These are phyloP conservation scores for Acrocyrtus sp. DNA, from an alignment of 2,888 invertebrate species.

Conservation along the genomic window DNA sequence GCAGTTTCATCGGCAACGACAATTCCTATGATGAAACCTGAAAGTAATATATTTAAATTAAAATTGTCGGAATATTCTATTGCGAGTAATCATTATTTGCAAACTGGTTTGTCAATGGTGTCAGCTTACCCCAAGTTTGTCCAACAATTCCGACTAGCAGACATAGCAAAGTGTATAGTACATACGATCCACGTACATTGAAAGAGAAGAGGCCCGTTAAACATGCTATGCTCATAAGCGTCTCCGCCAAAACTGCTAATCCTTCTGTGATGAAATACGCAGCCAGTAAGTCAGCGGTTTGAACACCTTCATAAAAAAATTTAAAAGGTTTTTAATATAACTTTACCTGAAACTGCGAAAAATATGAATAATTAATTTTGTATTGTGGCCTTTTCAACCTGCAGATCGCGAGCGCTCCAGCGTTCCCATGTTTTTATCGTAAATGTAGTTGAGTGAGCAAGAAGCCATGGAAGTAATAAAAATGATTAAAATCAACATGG, in stretches of 20 bases:
- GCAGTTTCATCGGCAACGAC: slow-evolving; percentile 31
- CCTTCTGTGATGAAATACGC: slow-evolving; percentile 37
- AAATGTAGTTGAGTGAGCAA: slow-evolving; percentile 24
- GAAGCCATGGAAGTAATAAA: slow-evolving; percentile 34
- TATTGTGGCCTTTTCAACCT: too few species aligned
- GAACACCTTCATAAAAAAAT: slow-evolving; percentile 23
- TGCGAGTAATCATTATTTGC: neutral
- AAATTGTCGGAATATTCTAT: too few species aligned
- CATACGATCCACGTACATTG: slow-evolving; percentile 13
- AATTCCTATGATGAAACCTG: slow-evolving; percentile 36
- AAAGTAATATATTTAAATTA: too few species aligned
- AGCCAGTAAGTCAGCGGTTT: slow-evolving; percentile 35
- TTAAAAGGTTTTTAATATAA: neutral
- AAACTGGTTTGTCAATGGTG: neutral
- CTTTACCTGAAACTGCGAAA: neutral
- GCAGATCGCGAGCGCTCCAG: slow-evolving; percentile 38
- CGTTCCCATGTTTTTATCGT: slow-evolving; percentile 35
- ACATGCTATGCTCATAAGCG: slow-evolving; percentile 1
- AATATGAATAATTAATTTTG: neutral
- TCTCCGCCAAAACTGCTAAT: slow-evolving; percentile 24
- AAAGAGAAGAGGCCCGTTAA: slow-evolving; percentile 22
- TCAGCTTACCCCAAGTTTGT: slow-evolving; percentile 32
- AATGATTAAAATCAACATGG: slow-evolving; percentile 20
- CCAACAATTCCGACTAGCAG: slow-evolving; percentile 31
- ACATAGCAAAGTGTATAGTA: slow-evolving; percentile 17